phyloP scores from a whole-genome alignment of 2,113 vertebrate genomes.

The human (Homo sapiens) region GRCh38 chr22:40082501-40083000 shows the following conservation, averaged over 20 bases:
- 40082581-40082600: not conserved
- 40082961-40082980: conserved; percentile 8
- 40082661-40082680: not conserved
- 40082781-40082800: not conserved
- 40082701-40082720: not conserved
- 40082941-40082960: conserved; percentile 11
- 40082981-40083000: conserved; percentile 12
- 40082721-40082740: not conserved
- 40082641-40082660: not conserved
- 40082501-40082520: not conserved
- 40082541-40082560: not conserved
- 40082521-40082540: not conserved
- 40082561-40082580: not conserved
- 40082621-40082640: not conserved
- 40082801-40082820: not conserved
- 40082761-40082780: not conserved
- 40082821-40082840: conserved; percentile 6
- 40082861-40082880: not conserved
- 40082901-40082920: conserved; percentile 17
- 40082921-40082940: conserved; percentile 13
- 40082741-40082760: not conserved
- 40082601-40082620: not conserved
- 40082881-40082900: not conserved
- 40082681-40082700: not conserved
- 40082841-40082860: conserved; percentile 40